phyloP scores from a whole-genome alignment of 2,888 invertebrate species.

The Xestia sexstrigata region DNA sequence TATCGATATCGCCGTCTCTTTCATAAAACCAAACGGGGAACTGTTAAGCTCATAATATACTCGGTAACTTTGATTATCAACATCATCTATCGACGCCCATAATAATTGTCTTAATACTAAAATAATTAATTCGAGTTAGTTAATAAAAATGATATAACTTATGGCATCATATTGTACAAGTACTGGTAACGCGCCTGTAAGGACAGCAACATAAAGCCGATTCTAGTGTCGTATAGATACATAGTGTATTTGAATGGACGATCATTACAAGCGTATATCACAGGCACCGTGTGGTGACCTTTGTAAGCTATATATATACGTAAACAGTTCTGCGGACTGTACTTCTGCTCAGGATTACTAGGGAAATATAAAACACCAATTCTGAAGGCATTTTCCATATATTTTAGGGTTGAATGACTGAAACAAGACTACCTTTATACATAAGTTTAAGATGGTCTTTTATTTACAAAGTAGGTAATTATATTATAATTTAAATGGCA shows the following conservation, averaged over 20 bases:
- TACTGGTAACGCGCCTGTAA: conserved; percentile 59
- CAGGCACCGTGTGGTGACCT: conserved; percentile 81
- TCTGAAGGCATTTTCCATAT: conserved; percentile 60
- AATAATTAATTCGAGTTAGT: conserved; percentile 60
- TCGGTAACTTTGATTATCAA: conserved; percentile 17
- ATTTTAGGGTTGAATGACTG: conserved; percentile 44
- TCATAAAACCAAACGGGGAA: conserved; percentile 1
- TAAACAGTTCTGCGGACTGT: conserved; percentile 69
- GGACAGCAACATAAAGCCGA: conserved; percentile 67
- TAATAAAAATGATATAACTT: conserved; percentile 61
- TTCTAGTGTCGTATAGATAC: conserved; percentile 71
- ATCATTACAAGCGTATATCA: conserved; percentile 89
- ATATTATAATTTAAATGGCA: conserved; percentile 42
- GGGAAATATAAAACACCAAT: conserved; percentile 55
- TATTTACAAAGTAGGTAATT: conserved; percentile 52
- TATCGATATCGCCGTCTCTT: conserved; percentile 40
- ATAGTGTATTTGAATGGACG: conserved; percentile 84
- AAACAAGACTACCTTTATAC: conserved; percentile 54
- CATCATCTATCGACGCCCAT: conserved; percentile 54
- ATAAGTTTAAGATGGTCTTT: conserved; percentile 57
- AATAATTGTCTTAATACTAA: conserved; percentile 62
- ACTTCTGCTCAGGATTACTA: conserved; percentile 66
- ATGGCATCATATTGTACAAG: conserved; percentile 64
- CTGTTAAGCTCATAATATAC: neutral
- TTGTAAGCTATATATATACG: conserved; percentile 79